Percentiles rank a stretch among this genome's conserved stretches.
These are phyloP conservation scores for Amphipoea oculea DNA, from an alignment of 2,888 invertebrate genomes.

Conservation along the genomic window DNA sequence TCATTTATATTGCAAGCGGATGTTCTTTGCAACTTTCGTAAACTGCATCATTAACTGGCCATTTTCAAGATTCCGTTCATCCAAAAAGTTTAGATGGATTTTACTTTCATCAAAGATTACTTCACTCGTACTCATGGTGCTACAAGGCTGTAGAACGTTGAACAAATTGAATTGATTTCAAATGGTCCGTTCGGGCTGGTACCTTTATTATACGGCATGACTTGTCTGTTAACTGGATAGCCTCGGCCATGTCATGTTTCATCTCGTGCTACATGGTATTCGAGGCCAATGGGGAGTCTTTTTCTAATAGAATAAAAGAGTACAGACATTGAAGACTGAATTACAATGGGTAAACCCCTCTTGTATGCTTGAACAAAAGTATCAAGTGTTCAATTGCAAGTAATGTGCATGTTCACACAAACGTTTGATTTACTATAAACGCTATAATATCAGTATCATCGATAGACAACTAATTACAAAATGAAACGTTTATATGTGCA, in stretches of 20 bases:
- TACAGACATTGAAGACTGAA: conserved; percentile 24
- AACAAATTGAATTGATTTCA: conserved; percentile 76
- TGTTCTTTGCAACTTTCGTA: conserved; percentile 73
- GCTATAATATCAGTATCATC: conserved; percentile 25
- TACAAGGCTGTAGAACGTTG: conserved; percentile 70
- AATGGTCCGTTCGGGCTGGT: conserved; percentile 69
- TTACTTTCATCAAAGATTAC: conserved; percentile 44
- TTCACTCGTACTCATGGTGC: conserved; percentile 36
- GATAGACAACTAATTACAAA: conserved; percentile 37
- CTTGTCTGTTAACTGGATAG: conserved; percentile 71
- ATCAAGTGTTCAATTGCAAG: background rate
- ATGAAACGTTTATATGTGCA: conserved; percentile 56
- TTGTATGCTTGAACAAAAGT: conserved; percentile 9
- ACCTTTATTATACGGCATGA: conserved; percentile 80
- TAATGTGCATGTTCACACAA: background rate
- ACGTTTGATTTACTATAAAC: conserved; percentile 11
- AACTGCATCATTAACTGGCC: conserved; percentile 65
- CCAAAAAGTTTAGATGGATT: conserved; percentile 10
- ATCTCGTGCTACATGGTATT: conserved; percentile 64
- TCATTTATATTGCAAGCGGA: conserved; percentile 83
- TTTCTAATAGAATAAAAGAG: conserved; percentile 42
- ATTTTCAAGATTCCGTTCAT: conserved; percentile 48
- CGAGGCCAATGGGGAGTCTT: conserved; percentile 45
- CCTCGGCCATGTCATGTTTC: conserved; percentile 66
- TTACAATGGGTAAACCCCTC: conserved; percentile 13